phyloP scores from a whole-genome alignment of 2,113 vertebrate genomes.

The Ammodytes marinus region DNA sequence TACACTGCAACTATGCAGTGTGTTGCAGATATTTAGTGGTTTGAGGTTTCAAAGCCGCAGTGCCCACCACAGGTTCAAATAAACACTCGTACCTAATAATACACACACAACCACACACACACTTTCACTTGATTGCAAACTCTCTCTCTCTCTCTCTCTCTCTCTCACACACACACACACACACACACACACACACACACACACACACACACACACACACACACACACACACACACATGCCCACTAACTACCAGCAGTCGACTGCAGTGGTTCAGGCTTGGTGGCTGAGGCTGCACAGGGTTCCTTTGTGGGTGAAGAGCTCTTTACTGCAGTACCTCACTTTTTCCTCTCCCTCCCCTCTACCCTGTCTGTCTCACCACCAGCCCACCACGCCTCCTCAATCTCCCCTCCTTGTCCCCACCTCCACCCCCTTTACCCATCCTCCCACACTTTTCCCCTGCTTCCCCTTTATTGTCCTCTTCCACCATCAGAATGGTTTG shows the following conservation, averaged over 20 bases:
- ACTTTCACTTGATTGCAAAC: conserved; percentile 9
- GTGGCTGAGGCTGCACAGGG: conserved; percentile 61
- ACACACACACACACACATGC: conserved; percentile 4
- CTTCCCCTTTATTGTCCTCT: conserved; percentile 54
- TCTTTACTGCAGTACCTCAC: conserved; percentile 54
- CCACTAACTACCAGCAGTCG: conserved; percentile 22
- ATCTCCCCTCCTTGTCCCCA: not conserved
- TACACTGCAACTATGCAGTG: conserved; percentile 43
- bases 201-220: conserved; percentile 18
- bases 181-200: not conserved
- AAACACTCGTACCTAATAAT: conserved; percentile 27
- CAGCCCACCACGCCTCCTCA: not conserved
- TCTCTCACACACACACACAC: conserved; percentile 30
- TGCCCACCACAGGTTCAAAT: conserved; percentile 52
- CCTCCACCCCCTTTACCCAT: not conserved
- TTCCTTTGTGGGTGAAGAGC: conserved; percentile 64
- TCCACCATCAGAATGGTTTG: conserved; percentile 49
- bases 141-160: no score
- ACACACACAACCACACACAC: conserved; percentile 4
- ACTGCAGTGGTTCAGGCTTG: conserved; percentile 69
- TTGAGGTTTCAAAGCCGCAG: conserved; percentile 57
- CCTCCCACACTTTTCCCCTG: conserved; percentile 28
- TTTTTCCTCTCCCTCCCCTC: not conserved
- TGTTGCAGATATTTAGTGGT: conserved; percentile 59
- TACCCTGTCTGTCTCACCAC: conserved; percentile 17